Conservation (phyloP, 2,797 vertebrate species). For the Cetoscarus ocellatus region DNA sequence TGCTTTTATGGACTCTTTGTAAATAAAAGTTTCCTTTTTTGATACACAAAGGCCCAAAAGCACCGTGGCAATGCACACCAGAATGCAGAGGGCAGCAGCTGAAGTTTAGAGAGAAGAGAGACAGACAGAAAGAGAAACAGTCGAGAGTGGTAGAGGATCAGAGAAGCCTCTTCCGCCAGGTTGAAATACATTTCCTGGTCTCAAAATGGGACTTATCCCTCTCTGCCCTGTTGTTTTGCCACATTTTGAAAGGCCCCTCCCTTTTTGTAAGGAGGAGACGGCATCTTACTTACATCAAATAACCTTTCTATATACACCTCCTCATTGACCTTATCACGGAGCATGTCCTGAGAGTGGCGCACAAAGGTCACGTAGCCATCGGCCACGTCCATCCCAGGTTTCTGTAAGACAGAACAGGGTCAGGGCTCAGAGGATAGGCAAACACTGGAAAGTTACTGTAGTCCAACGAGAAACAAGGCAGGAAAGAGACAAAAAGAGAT, state of each 20-base stretch:
- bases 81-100: constrained; percentile 88
- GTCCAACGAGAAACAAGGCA: neutral
- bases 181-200: constrained; percentile 77
- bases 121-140: constrained; percentile 64
- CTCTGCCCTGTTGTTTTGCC: constrained; percentile 98
- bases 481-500: constrained; percentile 5
- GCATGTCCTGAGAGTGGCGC: constrained; percentile 99
- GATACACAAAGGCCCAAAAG: constrained; percentile 86
- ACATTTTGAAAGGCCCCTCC: constrained; percentile 98
- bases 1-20: constrained; percentile 88
- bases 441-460: constrained; percentile 3
- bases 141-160: constrained; percentile 54
- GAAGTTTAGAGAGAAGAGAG: constrained; percentile 86
- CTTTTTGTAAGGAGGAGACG: constrained; percentile 91
- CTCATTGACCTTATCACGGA: constrained; percentile 99
- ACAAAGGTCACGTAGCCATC: constrained; percentile 99
- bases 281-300: constrained; percentile 99
- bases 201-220: constrained; percentile 99
- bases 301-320: constrained; percentile 99
- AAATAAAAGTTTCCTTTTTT: constrained; percentile 74
- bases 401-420: constrained; percentile 83
- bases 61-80: constrained; percentile 87
- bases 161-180: constrained; percentile 76
- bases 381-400: constrained; percentile 99
- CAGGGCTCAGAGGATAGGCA: constrained; percentile 6